These are phyloP conservation scores for Dicaeum eximium DNA, from an alignment of 2,113 vertebrate genomes.

Conservation along the genomic window DNA sequence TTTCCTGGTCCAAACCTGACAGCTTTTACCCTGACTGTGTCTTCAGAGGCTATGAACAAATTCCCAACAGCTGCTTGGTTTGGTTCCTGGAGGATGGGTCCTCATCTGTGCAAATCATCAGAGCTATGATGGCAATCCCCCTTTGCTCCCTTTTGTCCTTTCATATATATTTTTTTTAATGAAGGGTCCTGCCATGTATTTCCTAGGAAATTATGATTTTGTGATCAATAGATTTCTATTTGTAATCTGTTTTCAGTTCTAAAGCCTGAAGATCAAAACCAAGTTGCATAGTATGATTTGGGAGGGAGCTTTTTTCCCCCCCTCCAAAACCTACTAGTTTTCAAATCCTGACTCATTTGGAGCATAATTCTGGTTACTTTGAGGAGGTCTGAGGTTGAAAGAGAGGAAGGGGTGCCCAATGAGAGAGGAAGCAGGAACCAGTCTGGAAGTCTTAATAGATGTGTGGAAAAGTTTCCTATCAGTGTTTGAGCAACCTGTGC, in stretches of 20 bases:
- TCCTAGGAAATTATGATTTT: not conserved
- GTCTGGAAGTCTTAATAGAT: not conserved
- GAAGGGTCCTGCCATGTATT: not conserved
- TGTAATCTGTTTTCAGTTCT: not conserved
- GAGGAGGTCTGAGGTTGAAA: not conserved
- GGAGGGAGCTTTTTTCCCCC: not conserved
- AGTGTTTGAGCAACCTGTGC: not conserved
- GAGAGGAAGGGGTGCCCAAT: not conserved
- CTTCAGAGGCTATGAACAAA: not conserved
- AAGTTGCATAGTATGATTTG: not conserved
- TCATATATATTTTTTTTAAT: not conserved
- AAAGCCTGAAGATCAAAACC: not conserved
- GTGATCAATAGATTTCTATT: not conserved
- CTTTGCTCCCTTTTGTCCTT: accelerated
- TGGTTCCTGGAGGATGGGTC: not conserved
- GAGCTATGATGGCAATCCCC: not conserved
- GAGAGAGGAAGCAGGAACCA: not conserved
- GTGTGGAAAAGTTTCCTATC: not conserved
- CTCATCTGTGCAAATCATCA: not conserved
- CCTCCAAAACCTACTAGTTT: not conserved
- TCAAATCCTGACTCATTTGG: not conserved
- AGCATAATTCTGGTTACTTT: not conserved
- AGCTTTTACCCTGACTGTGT: not conserved
- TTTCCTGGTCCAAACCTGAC: not conserved
- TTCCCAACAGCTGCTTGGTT: not conserved